Evolutionary conservation across 1,140 invertebrate genomes (phyloP).

Genomic region (Lysiphlebus fabarum): DNA sequence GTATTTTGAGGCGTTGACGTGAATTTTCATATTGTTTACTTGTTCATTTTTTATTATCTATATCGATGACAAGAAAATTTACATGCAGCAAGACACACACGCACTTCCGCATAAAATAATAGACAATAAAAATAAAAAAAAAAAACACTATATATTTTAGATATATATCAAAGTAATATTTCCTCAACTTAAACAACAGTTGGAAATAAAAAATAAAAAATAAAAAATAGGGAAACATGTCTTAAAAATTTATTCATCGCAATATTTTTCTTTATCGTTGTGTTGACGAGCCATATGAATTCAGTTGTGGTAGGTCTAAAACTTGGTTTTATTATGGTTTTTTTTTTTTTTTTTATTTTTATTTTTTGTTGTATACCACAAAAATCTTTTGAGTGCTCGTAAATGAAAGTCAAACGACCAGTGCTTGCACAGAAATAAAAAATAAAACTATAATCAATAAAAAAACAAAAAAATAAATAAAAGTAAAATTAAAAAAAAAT

Average conservation of each 20-base stretch:
- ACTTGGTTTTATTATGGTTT: constrained; percentile 19
- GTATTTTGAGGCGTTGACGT: constrained; percentile 12
- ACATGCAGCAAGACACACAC: constrained; percentile 27
- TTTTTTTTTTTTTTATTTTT: too few relatives aligned
- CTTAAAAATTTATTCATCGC: background rate
- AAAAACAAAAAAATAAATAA: background rate
- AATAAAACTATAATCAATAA: constrained; percentile 9
- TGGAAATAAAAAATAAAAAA: too few relatives aligned
- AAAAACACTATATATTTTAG: constrained; percentile 1
- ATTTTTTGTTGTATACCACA: background rate
- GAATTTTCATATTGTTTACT: too few relatives aligned
- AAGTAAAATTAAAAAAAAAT: background rate
- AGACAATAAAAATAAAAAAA: background rate
- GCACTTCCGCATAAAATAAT: constrained; percentile 27
- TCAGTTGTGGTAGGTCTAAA: constrained; percentile 25
- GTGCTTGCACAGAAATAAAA: constrained; percentile 5
- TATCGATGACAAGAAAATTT: constrained; percentile 29
- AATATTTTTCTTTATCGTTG: background rate
- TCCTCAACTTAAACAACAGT: too few relatives aligned
- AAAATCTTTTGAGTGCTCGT: constrained; percentile 25
- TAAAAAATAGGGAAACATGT: background rate
- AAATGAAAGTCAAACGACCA: constrained; percentile 21
- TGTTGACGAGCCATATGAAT: background rate
- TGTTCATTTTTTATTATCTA: too few relatives aligned
- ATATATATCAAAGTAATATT: too few relatives aligned